Evolutionary conservation across 2,888 invertebrate species (phyloP).

Genomic region (Podotricha telesiphe): DNA sequence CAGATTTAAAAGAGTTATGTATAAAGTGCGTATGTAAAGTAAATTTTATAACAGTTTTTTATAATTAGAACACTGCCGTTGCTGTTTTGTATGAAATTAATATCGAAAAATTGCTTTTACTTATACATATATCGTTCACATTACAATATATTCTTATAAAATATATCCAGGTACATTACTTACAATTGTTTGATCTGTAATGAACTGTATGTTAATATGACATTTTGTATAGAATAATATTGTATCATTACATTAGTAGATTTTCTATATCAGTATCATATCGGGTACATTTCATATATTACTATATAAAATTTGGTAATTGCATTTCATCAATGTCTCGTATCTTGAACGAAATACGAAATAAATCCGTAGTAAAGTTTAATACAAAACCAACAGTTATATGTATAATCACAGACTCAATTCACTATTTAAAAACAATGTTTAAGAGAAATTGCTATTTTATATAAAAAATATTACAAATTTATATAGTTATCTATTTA

Average conservation of each 20-base stretch:
- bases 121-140: not conserved
- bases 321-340: not conserved
- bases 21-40: conserved; percentile 18
- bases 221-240: conserved; percentile 25
- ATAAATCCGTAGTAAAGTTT: not conserved
- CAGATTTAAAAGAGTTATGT: conserved; percentile 4
- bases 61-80: conserved; percentile 31
- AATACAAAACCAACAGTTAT: no score
- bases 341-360: not conserved
- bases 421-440: not conserved
- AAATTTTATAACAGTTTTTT: conserved; percentile 24
- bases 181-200: not conserved
- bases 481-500: conserved; percentile 32
- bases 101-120: conserved; percentile 8
- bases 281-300: not conserved
- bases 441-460: not conserved
- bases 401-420: no score
- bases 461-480: not conserved
- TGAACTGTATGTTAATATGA: conserved; percentile 6
- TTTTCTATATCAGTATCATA: conserved; percentile 24
- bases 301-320: not conserved
- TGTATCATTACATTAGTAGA: conserved; percentile 25
- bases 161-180: not conserved
- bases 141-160: conserved; percentile 18
- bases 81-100: conserved; percentile 9